Base-by-base conservation (phyloP, 2,113 vertebrate species). In the Rattus rattus region DNA sequence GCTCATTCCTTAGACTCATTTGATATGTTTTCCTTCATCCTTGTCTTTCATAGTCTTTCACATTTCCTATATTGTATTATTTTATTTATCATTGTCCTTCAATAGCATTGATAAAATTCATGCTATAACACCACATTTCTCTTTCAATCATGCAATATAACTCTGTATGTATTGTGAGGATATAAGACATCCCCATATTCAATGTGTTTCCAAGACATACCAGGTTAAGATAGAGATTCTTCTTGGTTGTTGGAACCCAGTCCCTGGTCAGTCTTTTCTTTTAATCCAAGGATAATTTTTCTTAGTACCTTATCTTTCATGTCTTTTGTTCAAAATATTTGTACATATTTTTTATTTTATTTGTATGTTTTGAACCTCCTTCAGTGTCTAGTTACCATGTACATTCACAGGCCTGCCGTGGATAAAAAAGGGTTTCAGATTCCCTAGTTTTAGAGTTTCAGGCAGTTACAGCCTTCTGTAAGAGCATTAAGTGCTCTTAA, bases 341-440 rank as follows among this genome's bases (percentile, higher is more conserved):
- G 54, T 59, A n/a, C 22, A 36, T 39, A 61, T 39, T 7, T 39
- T 83, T 6, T 4, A 61, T 39, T 59, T 84, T 61, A 83, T 84
- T 7, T 84, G 5, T 14, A n/a, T 13, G 0, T 54, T 17, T 22
- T 13, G 54, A 54, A 10, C 16, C 2, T 79, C 16, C 30, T 30
- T 79, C 30, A 33, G 7, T 79, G 16, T 79, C 1, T 79, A 3
- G 9, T 33, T 30, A 54, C 7, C 26, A 54, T 79, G 8, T 10
- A 19, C 7, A 33, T 19, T 79, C 33, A 33, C 7, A 3, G 8
- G 49, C 8, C 13, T 52, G 16, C 7, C 0, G 8, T 8, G 16
- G 52, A 56, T 33, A 56, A 33, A 80, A 22, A 17, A 56, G 52
- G 33, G 7, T 56, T 20, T 80, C 19, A 56, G 9, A 56, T 33